Base-by-base conservation (phyloP, 2,888 invertebrate species). In the Eurytoma californica region DNA sequence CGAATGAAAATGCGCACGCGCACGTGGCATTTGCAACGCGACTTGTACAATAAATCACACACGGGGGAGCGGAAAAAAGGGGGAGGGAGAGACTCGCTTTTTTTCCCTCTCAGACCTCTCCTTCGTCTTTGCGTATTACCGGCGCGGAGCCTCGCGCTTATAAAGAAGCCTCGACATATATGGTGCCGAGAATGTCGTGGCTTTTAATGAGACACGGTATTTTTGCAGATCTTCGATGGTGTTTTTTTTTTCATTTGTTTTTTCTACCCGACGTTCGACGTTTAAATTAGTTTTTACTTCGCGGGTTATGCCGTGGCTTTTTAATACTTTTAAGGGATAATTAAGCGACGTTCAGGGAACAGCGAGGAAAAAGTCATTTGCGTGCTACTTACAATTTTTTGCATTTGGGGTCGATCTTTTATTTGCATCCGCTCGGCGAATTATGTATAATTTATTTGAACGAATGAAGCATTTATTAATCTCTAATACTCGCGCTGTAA, bases 121-220 rank as follows among this genome's bases (percentile, higher is more conserved):
- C 30, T 51, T 49, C 49, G 49, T 61, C 61, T 72, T 70, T 13
- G 18, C 30, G 61, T 61, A 24, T 70, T 49, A 47, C 60, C 58
- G 24, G 58, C n/a, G 57, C 47, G 55, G 13, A 39, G 24, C 3
- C 24, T 49, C 51, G 14, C 49, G 55, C n/a, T 16, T 68, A 53
- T 30, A 55, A 72, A 61, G 61, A 49, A 72, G 49, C 51, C n/a
- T 24, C 51, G 63, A 55, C 63, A 53, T 72, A 72, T 72, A 72
- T 65, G 61, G 72, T 18, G 72, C 14, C 18, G 63, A 63, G 72
- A 63, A 72, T 72, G 61, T 65, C 53, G 30, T 55, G 63, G 18
- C 20, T 18, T 65, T 63, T 72, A 72, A 72, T 65, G 72, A 72
- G 72, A 72, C 24, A 24, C 55, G 53, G 72, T 72, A 72, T 72